These are phyloP conservation scores for Synanthedon vespiformis DNA, from an alignment of 2,888 invertebrate species.

Conservation along the genomic window DNA sequence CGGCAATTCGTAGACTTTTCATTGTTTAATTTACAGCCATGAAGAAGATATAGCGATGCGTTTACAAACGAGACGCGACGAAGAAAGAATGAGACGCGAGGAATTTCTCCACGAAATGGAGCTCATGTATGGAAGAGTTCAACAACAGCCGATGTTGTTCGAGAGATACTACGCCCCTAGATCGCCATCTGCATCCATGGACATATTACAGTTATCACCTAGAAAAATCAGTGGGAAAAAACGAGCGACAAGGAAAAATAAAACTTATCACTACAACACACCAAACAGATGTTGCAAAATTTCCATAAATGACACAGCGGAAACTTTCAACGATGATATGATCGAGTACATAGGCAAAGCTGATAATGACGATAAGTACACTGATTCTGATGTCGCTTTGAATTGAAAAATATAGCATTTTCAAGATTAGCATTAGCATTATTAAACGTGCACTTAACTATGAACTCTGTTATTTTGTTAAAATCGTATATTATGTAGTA, in stretches of 20 bases:
- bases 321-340: constrained; percentile 38
- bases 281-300: constrained; percentile 45
- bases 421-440: no score
- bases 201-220: constrained; percentile 44
- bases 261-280: constrained; percentile 31
- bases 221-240: constrained; percentile 43
- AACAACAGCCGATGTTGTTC: constrained; percentile 77
- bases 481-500: no score
- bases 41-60: constrained; percentile 77
- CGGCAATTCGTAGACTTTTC: not conserved
- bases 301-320: constrained; percentile 45
- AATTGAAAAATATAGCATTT: constrained; percentile 7
- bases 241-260: constrained; percentile 21
- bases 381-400: constrained; percentile 34
- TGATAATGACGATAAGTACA: constrained; percentile 41
- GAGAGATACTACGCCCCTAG: constrained; percentile 76
- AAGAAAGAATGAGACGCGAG: constrained; percentile 75
- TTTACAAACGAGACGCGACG: constrained; percentile 74
- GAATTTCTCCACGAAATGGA: constrained; percentile 79
- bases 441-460: no score
- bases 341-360: constrained; percentile 46
- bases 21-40: constrained; percentile 38
- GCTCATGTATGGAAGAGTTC: constrained; percentile 77
- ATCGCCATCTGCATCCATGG: constrained; percentile 32
- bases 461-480: no score